phyloP scores from a whole-genome alignment of 1,140 invertebrate species.

The Sipha flava region DNA sequence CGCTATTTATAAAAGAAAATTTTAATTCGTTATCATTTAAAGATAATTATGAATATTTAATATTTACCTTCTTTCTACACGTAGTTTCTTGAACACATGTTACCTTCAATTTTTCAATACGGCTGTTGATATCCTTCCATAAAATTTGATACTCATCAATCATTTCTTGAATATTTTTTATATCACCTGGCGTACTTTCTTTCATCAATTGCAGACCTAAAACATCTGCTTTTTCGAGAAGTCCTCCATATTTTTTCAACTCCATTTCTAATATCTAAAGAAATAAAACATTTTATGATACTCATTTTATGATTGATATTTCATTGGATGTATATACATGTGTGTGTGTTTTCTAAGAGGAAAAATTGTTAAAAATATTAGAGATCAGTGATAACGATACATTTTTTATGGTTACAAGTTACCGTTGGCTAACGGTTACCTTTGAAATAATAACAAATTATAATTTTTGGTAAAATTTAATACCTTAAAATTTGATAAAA shows the following conservation, averaged over 20 bases:
- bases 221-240: constrained; percentile 51
- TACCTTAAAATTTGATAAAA: no score
- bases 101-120: constrained; percentile 48
- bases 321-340: no score
- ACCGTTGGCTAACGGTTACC: no score
- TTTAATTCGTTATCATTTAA: neutral
- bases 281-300: constrained; percentile 4
- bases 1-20: neutral
- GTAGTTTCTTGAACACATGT: constrained; percentile 35
- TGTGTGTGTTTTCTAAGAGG: no score
- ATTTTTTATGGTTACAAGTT: no score
- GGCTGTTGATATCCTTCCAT: constrained; percentile 54
- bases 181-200: constrained; percentile 49
- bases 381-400: no score
- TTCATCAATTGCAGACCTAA: constrained; percentile 53
- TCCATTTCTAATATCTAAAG: constrained; percentile 51
- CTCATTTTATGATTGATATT: no score
- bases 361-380: no score
- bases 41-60: neutral
- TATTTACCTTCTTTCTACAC: constrained; percentile 32
- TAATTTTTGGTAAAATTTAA: no score
- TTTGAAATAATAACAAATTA: no score
- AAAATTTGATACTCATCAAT: constrained; percentile 60
- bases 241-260: constrained; percentile 48
- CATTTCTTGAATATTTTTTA: constrained; percentile 51